phyloP scores from a whole-genome alignment of 1,140 invertebrate genomes.

The Homarus americanus region DNA sequence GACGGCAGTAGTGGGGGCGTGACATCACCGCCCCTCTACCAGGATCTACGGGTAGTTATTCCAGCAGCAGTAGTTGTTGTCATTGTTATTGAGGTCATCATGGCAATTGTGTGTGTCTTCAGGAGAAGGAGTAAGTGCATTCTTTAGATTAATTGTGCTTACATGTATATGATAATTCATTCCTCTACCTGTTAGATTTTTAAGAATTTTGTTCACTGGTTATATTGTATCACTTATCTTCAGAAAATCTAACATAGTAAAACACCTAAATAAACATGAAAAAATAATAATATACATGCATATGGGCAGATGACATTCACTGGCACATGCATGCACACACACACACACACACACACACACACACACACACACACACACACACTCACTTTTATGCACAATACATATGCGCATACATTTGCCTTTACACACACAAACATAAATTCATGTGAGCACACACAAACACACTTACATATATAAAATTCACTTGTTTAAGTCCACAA shows the following conservation, averaged over 20 bases:
- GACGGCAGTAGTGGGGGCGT: constrained; percentile 78
- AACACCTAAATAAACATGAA: neutral
- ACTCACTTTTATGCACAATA: neutral
- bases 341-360: neutral
- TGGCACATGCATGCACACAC: neutral
- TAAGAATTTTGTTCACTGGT: neutral
- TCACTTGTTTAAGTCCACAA: neutral
- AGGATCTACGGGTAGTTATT: constrained; percentile 85
- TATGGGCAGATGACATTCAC: neutral
- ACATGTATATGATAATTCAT: neutral
- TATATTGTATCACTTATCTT: neutral
- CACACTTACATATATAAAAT: neutral
- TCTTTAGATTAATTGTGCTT: neutral
- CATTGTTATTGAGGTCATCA: constrained; percentile 82
- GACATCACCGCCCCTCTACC: constrained; percentile 81
- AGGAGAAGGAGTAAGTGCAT: constrained; percentile 82
- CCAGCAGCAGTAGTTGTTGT: constrained; percentile 83
- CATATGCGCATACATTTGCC: neutral
- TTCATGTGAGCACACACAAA: too few relatives aligned
- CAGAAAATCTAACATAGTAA: neutral
- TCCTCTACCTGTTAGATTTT: neutral
- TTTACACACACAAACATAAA: too few relatives aligned
- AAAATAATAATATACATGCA: neutral
- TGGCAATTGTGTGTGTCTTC: constrained; percentile 83
- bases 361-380: too few relatives aligned